These are phyloP conservation scores for Dynastes tityus DNA, from an alignment of 2,888 invertebrate genomes.

Conservation along the genomic window DNA sequence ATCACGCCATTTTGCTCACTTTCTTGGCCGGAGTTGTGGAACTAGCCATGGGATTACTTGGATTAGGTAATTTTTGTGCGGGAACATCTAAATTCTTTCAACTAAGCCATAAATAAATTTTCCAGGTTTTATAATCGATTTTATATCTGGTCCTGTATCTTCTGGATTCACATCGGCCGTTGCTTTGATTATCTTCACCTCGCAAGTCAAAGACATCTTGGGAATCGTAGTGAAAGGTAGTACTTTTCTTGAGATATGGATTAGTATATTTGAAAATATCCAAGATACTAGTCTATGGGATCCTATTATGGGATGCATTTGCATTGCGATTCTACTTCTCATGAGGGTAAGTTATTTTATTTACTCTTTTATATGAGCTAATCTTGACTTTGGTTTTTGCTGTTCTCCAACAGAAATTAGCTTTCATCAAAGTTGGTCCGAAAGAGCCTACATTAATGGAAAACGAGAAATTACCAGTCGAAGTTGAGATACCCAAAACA, in stretches of 20 bases:
- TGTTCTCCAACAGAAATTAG: constrained; percentile 38
- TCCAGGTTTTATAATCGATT: constrained; percentile 87
- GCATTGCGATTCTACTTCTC: constrained; percentile 83
- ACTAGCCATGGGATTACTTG: constrained; percentile 86
- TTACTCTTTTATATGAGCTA: neutral
- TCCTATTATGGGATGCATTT: constrained; percentile 81
- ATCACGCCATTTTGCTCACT: constrained; percentile 84
- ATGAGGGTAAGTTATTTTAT: constrained; percentile 77
- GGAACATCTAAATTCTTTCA: neutral
- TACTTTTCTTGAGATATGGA: constrained; percentile 87
- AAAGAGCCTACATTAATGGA: constrained; percentile 23
- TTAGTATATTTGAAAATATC: constrained; percentile 80
- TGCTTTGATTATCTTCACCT: constrained; percentile 89
- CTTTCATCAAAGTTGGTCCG: constrained; percentile 46
- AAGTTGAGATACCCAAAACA: constrained; percentile 51
- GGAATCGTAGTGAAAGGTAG: constrained; percentile 82
- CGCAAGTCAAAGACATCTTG: constrained; percentile 89
- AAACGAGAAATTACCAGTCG: constrained; percentile 39
- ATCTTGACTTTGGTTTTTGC: constrained; percentile 7
- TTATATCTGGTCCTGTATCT: constrained; percentile 91
- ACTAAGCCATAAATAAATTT: neutral
- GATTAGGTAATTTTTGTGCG: constrained; percentile 76
- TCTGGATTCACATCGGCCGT: constrained; percentile 94
- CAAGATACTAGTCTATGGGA: constrained; percentile 80
- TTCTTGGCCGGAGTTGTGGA: constrained; percentile 84